Evolutionary conservation across 2,888 invertebrate species (phyloP), one percentile per base, ranked within the genome.

Genomic region (Platycheirus albimanus): DNA sequence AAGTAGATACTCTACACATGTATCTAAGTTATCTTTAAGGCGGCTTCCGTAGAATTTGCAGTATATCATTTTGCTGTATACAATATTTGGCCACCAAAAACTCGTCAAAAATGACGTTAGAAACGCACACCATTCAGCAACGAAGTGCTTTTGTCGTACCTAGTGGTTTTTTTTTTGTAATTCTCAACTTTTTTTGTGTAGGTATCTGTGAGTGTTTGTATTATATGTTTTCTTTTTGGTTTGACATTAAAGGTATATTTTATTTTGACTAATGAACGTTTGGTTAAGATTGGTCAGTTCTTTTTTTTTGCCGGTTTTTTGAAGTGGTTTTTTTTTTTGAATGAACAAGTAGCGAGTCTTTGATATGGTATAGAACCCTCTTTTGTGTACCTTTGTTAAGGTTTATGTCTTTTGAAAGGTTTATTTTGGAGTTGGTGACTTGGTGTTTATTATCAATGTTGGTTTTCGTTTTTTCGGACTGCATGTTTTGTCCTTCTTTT

Each of bases 201-300:
- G 13, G 4, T 8, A 8, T 11, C 4, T 69, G 72, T 45, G 30
- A 38, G 33, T 11, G 77, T 78, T 8, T 15, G 24, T 49, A 19
- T 72, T 13, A 6, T 13, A 6, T 49, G 17, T n/a, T 33, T 15
- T 8, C 58, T 58, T 78, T 51, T 33, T 66, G 54, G 63, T 51
- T 33, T 66, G 64, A 69, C 56, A 78, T 56, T 69, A 47, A 72
- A 30, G 61, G 36, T 64, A 51, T 63, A 78, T 83, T 83, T 78
- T 70, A 83, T 74, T 74, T 83, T 78, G 83, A 79, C 84, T 86
- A 87, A 87, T 85, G 78, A 86, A 70, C 85, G 85, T 69, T 76
- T 78, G 75, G 87, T 88, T 89, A 87, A 86, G 87, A 86, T 87
- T 88, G 89, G 88, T 89, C 89, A 89, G 89, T 88, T 85, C 77